Evolutionary conservation across 2,797 vertebrate species (phyloP).

Genomic region (Syngnathus rostellatus): DNA sequence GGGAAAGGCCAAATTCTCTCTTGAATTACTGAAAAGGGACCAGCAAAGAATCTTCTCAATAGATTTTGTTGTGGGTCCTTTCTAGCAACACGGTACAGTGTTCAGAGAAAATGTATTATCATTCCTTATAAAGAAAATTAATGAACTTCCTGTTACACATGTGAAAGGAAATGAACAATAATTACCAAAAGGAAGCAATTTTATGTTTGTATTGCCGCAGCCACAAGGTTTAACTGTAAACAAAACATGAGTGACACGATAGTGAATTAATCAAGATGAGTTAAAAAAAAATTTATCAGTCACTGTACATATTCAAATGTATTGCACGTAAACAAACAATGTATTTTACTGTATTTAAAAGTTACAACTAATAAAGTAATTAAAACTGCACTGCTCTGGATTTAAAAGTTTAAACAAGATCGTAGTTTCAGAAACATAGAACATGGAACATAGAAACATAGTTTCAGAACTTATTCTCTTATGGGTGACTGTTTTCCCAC

Average conservation of each 20-base stretch:
- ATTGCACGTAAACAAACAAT: neutral
- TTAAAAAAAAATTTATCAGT: neutral
- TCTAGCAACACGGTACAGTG: slow-evolving; percentile 71
- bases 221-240: neutral
- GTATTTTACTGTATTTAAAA: neutral
- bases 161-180: neutral
- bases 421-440: too few relatives aligned
- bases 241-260: neutral
- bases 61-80: slow-evolving; percentile 61
- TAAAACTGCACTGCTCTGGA: neutral
- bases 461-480: neutral
- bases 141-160: neutral
- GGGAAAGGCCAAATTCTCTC: slow-evolving; percentile 13
- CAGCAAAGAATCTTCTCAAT: slow-evolving; percentile 53
- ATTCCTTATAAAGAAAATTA: slow-evolving; percentile 37
- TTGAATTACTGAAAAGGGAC: slow-evolving; percentile 43
- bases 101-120: slow-evolving; percentile 42
- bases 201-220: neutral
- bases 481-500: neutral
- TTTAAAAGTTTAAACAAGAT: neutral
- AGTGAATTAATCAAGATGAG: neutral
- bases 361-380: neutral
- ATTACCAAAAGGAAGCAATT: neutral
- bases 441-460: too few relatives aligned
- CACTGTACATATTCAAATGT: neutral